A percentile compares a stretch with the other conserved stretches of the same genome.
Conservation (phyloP, 1,140 invertebrate genomes). For the Tetragonula clypearis region DNA sequence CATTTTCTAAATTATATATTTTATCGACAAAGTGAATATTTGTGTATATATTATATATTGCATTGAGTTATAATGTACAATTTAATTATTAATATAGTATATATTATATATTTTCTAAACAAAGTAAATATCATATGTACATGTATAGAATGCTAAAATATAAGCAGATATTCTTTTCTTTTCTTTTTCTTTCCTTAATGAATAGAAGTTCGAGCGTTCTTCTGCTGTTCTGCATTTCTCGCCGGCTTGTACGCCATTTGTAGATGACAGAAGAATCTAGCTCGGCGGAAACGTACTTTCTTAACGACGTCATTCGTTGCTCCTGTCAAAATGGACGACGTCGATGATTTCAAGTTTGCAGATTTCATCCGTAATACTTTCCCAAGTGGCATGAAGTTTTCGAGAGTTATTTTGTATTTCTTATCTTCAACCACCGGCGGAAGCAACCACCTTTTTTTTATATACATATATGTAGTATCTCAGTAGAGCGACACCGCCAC, state of each 20-base stretch:
- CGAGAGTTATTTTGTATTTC: not conserved
- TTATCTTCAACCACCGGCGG: not conserved
- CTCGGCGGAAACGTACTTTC: not conserved
- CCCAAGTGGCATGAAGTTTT: not conserved
- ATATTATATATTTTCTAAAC: too few species aligned
- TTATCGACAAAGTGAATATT: too few species aligned
- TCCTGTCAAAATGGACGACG: not conserved
- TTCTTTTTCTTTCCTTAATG: too few species aligned
- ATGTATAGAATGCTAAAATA: too few species aligned
- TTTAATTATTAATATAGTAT: too few species aligned
- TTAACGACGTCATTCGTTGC: not conserved
- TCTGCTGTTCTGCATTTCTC: not conserved
- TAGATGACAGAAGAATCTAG: not conserved
- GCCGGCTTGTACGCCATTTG: too few species aligned
- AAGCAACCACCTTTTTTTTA: not conserved
- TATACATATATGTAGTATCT: too few species aligned
- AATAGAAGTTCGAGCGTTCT: not conserved
- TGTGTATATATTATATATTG: too few species aligned
- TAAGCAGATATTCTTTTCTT: too few species aligned
- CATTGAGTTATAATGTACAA: too few species aligned
- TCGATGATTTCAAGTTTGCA: not conserved
- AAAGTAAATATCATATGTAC: too few species aligned
- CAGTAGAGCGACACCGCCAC: not conserved
- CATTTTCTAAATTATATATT: too few species aligned
- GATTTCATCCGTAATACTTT: not conserved